These are phyloP conservation scores for Tangara arthus DNA, from an alignment of 2,797 vertebrate genomes.

Conservation along the genomic window DNA sequence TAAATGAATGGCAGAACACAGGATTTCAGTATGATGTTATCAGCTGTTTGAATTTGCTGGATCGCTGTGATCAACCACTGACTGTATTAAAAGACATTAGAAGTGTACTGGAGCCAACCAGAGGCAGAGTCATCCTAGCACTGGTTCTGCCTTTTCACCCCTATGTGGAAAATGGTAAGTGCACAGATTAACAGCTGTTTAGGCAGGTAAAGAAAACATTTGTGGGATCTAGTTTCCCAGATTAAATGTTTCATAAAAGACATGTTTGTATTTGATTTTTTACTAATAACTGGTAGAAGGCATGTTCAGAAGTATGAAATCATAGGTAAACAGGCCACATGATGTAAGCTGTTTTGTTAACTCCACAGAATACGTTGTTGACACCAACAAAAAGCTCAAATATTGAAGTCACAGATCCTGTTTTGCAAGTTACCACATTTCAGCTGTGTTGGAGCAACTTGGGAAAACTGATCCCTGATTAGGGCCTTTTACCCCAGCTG, in stretches of 20 bases:
- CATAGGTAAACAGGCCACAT: neutral
- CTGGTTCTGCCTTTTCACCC: conserved; percentile 94
- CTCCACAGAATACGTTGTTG: neutral
- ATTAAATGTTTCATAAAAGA: neutral
- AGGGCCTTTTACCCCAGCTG: neutral
- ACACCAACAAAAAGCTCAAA: neutral
- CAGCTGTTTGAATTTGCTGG: conserved; percentile 96
- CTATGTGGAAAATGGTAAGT: conserved; percentile 94
- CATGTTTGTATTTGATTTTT: neutral
- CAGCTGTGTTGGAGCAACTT: neutral
- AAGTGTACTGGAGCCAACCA: conserved; percentile 85
- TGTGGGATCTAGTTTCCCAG: neutral
- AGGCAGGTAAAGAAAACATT: neutral
- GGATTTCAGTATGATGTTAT: conserved; percentile 93
- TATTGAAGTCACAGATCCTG: neutral
- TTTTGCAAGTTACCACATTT: neutral
- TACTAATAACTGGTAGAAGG: neutral
- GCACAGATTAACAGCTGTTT: neutral
- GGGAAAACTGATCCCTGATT: neutral
- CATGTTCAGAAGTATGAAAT: neutral
- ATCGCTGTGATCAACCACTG: conserved; percentile 92
- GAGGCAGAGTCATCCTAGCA: conserved; percentile 89
- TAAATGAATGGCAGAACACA: conserved; percentile 92
- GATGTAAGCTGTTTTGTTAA: neutral
- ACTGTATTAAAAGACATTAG: conserved; percentile 87